Percentiles rank a stretch among this genome's conserved stretches.
phyloP scores from a whole-genome alignment of 2,113 vertebrate genomes.

The Microtus pennsylvanicus region DNA sequence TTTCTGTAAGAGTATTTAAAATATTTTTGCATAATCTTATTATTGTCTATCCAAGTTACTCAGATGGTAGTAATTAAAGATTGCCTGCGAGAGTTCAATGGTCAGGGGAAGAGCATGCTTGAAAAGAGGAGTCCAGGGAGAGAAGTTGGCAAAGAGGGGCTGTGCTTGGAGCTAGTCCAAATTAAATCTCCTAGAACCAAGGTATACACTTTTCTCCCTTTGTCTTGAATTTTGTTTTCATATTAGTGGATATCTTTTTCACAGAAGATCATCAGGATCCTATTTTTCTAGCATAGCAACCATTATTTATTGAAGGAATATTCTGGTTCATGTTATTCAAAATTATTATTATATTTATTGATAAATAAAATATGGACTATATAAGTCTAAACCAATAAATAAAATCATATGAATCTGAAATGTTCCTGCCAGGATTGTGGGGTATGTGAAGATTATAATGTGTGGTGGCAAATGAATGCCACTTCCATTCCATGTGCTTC shows the following conservation, averaged over 20 bases:
- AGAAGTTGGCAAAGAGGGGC: background rate
- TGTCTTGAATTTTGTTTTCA: background rate
- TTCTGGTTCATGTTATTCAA: background rate
- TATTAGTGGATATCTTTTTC: background rate
- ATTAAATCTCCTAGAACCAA: background rate
- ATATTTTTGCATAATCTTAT: background rate
- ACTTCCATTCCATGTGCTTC: background rate
- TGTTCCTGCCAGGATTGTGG: background rate
- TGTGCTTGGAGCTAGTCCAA: background rate
- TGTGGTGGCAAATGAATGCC: background rate
- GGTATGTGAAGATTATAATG: background rate
- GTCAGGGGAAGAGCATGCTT: background rate
- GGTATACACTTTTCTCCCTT: background rate
- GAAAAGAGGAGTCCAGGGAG: background rate
- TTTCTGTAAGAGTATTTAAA: background rate
- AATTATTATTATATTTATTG: background rate
- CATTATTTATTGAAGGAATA: background rate
- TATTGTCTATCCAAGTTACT: background rate
- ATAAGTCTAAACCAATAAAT: constrained; percentile 16
- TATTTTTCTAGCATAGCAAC: background rate
- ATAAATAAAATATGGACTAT: background rate
- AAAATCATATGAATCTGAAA: background rate
- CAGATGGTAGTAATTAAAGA: background rate
- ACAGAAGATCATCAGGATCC: background rate
- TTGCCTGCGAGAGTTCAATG: background rate